These are phyloP conservation scores for Heliopora coerulea DNA, from an alignment of 92 coral and sea anemone species.

Conservation along the genomic window DNA sequence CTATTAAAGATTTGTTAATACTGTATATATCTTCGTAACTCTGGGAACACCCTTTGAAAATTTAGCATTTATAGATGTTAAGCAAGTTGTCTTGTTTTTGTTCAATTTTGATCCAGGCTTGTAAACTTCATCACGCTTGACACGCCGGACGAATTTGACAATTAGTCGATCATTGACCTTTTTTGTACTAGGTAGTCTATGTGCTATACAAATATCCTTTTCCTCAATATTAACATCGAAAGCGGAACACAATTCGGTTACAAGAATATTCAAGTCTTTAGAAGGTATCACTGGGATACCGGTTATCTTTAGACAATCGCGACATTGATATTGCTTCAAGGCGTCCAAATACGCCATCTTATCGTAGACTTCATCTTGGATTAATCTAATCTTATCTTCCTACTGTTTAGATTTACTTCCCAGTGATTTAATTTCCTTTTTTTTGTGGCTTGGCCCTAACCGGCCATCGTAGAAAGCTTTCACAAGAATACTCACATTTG, in stretches of 20 bases:
- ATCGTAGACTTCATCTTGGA: background rate
- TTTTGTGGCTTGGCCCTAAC: too few species aligned
- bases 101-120: background rate
- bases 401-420: too few species aligned
- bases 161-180: conserved; percentile 40
- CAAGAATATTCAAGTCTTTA: conserved; percentile 38
- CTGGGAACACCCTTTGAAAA: too few species aligned
- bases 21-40: conserved; percentile 5
- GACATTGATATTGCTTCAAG: conserved; percentile 34
- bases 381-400: too few species aligned
- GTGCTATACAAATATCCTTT: conserved; percentile 41
- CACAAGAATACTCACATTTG: too few species aligned
- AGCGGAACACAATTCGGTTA: conserved; percentile 19
- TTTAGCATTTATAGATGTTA: conserved; percentile 33
- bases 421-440: too few species aligned
- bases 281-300: conserved; percentile 30
- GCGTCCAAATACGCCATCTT: conserved; percentile 28
- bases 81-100: background rate
- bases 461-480: too few species aligned
- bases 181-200: conserved; percentile 43
- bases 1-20: conserved; percentile 34
- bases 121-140: conserved; percentile 41
- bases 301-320: conserved; percentile 41
- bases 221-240: conserved; percentile 10
- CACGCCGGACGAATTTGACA: conserved; percentile 29